A percentile compares a stretch with the other conserved stretches of the same genome.
phyloP scores from a whole-genome alignment of 2,797 vertebrate species.

The Orientallactaga sibirica region DNA sequence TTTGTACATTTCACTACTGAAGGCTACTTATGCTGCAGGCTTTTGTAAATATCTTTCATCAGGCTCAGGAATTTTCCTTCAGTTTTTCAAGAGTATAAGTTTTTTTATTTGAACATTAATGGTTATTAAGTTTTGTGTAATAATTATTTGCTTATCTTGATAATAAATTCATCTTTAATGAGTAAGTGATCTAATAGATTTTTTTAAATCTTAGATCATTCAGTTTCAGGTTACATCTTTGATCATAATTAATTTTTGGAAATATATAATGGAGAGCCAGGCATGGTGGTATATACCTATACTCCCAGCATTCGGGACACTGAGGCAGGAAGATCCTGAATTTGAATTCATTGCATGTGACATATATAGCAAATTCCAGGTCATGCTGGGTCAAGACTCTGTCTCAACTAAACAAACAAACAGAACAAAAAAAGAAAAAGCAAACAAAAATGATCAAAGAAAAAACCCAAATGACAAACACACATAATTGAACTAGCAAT shows the following conservation, averaged over 20 bases:
- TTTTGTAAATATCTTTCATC: neutral
- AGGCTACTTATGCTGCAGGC: neutral
- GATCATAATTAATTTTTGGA: too few relatives aligned
- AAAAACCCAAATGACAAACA: too few relatives aligned
- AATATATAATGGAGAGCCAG: too few relatives aligned
- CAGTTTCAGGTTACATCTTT: neutral
- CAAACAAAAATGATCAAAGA: too few relatives aligned
- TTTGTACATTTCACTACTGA: neutral
- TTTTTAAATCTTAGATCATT: constrained; percentile 21
- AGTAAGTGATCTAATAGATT: neutral
- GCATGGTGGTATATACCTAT: too few relatives aligned
- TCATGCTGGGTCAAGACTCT: too few relatives aligned
- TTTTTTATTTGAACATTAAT: constrained; percentile 7
- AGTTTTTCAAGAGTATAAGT: neutral
- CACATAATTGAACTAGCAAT: neutral
- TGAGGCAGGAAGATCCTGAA: too few relatives aligned
- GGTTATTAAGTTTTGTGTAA: neutral
- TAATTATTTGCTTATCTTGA: constrained; percentile 7
- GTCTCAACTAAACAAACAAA: too few relatives aligned
- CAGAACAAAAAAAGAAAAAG: too few relatives aligned
- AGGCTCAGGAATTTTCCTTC: neutral
- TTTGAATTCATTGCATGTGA: too few relatives aligned
- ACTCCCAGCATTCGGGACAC: too few relatives aligned
- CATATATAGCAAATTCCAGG: too few relatives aligned
- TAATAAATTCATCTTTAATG: neutral